Percentiles rank a stretch among this genome's conserved stretches.
Evolutionary conservation across 2,113 vertebrate genomes (phyloP).

Genomic region (Halichoeres trimaculatus): DNA sequence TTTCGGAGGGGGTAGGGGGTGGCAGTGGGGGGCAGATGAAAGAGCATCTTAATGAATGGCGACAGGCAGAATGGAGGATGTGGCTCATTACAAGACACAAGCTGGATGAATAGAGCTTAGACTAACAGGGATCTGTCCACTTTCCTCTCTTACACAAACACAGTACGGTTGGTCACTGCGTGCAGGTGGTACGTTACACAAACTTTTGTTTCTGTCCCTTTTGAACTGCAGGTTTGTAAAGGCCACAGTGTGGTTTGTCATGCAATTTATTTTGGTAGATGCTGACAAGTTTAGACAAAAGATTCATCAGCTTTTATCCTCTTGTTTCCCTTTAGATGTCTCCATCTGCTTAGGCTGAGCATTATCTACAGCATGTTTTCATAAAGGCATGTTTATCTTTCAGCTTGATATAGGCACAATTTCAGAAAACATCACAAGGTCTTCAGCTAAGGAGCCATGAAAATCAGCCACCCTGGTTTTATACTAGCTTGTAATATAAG

Average conservation of each 20-base stretch:
- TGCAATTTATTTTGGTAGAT: constrained; percentile 29
- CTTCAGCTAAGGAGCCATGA: background rate
- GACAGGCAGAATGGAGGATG: constrained; percentile 82
- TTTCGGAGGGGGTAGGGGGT: constrained; percentile 52
- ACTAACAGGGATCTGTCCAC: constrained; percentile 73
- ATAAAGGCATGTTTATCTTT: background rate
- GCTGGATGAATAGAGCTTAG: constrained; percentile 78
- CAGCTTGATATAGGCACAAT: background rate
- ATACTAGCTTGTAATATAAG: background rate
- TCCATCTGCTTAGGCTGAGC: background rate
- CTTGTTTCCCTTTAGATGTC: background rate
- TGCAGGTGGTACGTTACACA: constrained; percentile 62
- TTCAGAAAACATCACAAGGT: background rate
- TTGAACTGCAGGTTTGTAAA: constrained; percentile 18
- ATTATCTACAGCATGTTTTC: too few species aligned
- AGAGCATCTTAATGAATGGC: constrained; percentile 81
- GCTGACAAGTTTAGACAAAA: background rate
- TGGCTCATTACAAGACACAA: constrained; percentile 85
- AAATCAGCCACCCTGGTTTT: too few species aligned
- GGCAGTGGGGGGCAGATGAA: constrained; percentile 77
- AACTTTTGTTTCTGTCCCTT: constrained; percentile 23
- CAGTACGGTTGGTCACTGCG: constrained; percentile 41
- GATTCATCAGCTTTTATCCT: background rate
- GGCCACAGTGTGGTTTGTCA: constrained; percentile 35
- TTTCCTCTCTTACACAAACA: constrained; percentile 62